Conservation (phyloP, 2,113 vertebrate species). For the Hippopotamus amphibius region DNA sequence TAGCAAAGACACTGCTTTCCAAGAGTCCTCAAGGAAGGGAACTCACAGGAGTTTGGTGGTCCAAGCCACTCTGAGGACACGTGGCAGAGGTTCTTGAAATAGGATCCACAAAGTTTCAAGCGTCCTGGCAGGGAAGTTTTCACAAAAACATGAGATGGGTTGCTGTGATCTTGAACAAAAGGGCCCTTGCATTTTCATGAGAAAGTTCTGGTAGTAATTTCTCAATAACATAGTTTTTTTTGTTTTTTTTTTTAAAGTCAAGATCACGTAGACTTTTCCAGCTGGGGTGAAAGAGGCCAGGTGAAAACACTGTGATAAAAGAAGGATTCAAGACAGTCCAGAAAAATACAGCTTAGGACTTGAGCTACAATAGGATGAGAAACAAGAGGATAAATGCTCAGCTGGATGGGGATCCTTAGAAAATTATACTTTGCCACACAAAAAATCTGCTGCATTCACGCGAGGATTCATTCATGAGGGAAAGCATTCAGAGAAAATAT, state of each 20-base stretch:
- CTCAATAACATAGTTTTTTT: neutral
- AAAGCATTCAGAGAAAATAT: neutral
- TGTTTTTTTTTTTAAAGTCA: neutral
- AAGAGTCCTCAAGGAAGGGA: neutral
- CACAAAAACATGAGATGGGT: neutral
- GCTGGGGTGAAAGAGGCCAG: rapidly evolving
- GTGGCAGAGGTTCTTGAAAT: neutral
- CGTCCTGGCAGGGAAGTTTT: neutral
- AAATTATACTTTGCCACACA: neutral
- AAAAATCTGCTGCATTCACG: neutral
- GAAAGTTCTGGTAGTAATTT: neutral
- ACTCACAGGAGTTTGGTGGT: neutral
- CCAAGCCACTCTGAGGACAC: neutral
- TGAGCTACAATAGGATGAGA: neutral
- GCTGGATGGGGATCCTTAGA: neutral
- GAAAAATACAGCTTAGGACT: neutral
- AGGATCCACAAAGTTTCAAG: neutral
- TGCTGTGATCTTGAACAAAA: neutral
- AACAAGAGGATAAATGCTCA: neutral
- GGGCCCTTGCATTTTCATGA: neutral
- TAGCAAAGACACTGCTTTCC: neutral
- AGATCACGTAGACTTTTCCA: neutral
- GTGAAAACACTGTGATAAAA: neutral
- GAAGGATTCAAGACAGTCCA: neutral
- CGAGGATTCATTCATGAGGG: neutral